Conservation (phyloP, 2,797 vertebrate genomes). For the Luscinia luscinia region DNA sequence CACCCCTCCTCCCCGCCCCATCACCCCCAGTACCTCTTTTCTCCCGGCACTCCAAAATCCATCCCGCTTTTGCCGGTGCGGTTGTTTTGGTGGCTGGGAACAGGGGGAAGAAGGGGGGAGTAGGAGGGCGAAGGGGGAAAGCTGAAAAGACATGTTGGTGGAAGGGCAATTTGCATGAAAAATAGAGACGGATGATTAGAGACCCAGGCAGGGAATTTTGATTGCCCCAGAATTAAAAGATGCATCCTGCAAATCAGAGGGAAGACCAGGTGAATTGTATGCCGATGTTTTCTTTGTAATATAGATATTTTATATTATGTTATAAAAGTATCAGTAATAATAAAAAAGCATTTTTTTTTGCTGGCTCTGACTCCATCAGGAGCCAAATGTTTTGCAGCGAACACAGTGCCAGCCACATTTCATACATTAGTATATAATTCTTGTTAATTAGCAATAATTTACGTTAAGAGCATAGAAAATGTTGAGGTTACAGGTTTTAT, state of each 20-base stretch:
- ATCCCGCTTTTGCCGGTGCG: background rate
- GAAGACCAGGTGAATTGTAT: slow-evolving; percentile 62
- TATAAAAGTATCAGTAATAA: slow-evolving; percentile 59
- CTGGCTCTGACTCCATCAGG: slow-evolving; percentile 44
- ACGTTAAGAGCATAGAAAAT: slow-evolving; percentile 80
- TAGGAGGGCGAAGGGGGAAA: slow-evolving; percentile 56
- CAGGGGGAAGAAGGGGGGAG: slow-evolving; percentile 36
- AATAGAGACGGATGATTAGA: slow-evolving; percentile 74
- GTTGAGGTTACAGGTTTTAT: slow-evolving; percentile 85
- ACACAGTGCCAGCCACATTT: slow-evolving; percentile 65
- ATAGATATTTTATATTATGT: slow-evolving; percentile 9
- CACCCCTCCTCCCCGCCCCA: background rate
- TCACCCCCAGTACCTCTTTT: slow-evolving; percentile 20
- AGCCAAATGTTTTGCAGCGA: slow-evolving; percentile 72
- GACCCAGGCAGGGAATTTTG: slow-evolving; percentile 71
- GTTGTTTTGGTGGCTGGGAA: slow-evolving; percentile 44
- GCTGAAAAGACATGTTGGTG: slow-evolving; percentile 72
- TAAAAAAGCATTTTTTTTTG: slow-evolving; percentile 27
- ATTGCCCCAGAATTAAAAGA: slow-evolving; percentile 71
- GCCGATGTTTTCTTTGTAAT: slow-evolving; percentile 68
- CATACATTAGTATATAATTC: slow-evolving; percentile 79
- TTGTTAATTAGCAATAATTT: slow-evolving; percentile 86
- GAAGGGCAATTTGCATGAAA: slow-evolving; percentile 75
- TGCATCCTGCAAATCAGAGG: slow-evolving; percentile 52
- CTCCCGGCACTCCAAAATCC: slow-evolving; percentile 29